Conservation (phyloP, 2,113 vertebrate genomes). For the Haplotaxodon microlepis region DNA sequence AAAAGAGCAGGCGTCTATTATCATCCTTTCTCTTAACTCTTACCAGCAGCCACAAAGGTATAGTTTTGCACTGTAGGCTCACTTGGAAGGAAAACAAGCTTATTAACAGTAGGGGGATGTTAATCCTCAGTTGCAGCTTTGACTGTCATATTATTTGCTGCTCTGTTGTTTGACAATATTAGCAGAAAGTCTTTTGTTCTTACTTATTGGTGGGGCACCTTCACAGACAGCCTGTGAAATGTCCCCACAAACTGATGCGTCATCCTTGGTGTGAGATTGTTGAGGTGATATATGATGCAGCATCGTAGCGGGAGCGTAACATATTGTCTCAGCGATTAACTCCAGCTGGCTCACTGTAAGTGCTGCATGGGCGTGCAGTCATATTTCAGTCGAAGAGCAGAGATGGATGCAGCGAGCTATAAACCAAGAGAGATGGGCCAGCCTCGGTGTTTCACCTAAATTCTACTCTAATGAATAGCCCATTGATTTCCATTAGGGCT, state of each 20-base stretch:
- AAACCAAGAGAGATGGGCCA: constrained; percentile 5
- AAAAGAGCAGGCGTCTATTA: not conserved
- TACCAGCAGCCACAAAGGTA: not conserved
- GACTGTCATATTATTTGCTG: not conserved
- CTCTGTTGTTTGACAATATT: not conserved
- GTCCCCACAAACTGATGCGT: not conserved
- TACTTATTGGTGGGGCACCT: not conserved
- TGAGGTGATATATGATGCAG: not conserved
- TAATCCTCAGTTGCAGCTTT: not conserved
- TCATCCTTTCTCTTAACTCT: not conserved
- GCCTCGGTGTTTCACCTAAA: constrained; percentile 49
- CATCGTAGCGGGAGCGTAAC: not conserved
- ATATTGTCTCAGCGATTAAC: constrained; percentile 25
- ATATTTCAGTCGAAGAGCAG: constrained; percentile 35
- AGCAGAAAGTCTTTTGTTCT: not conserved
- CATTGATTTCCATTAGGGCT: constrained; percentile 76
- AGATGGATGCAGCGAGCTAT: constrained; percentile 21
- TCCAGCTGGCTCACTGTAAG: constrained; percentile 15
- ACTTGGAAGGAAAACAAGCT: not conserved
- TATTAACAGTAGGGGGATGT: not conserved
- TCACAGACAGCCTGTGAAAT: not conserved
- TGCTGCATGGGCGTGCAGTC: not conserved
- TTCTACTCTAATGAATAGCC: constrained; percentile 76
- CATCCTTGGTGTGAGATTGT: not conserved
- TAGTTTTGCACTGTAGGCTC: not conserved